Evolutionary conservation across 2,797 vertebrate species (phyloP), one percentile per base, ranked within the genome.

Genomic region (Spinibarbus caldwelli): DNA sequence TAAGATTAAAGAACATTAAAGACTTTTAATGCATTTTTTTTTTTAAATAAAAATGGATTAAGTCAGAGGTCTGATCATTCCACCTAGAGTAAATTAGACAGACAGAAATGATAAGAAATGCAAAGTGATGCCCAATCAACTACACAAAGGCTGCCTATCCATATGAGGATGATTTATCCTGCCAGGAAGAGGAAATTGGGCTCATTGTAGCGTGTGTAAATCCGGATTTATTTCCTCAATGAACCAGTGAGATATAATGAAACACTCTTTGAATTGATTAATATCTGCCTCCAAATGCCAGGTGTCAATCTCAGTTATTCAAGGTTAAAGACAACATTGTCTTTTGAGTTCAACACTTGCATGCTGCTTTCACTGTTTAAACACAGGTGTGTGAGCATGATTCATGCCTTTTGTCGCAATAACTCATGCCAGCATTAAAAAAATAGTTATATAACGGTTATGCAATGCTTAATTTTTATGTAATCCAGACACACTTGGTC

Each of bases 401-500:
- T 78, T 84, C 45, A 84, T 67, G 72, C 72, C 23, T 84, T 84
- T 84, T 84, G 64, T 68, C 36, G 6, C 47, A 78, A 84, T 34
- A 78, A 78, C 36, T 57, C 34, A 31, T 45, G 47, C 59, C 45
- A 77, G 82, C 34, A 52, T 77, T 78, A 43, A 21, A 59, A 59
- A 86, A 73, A 59, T 45, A 17, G 64, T 90, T 86, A 85, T 78
- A 34, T 86, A 85, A 90, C 26, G 10, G 66, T 86, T 89, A 86
- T 77, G 79, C 78, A 87, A 87, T 52, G 62, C 36, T 83, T 62
- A 15, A 52, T 77, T 87, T 73, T 86, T 86, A 82, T 80, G 43
- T 87, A 86, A 84, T 84, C 82, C 31, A 45, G 29, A 73, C 43
- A 82, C 78, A 31, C 81, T 81, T 71, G 34, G 76, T 64, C 29